Conservation (phyloP, 2,113 vertebrate species). For the Trematomus loennbergii region DNA sequence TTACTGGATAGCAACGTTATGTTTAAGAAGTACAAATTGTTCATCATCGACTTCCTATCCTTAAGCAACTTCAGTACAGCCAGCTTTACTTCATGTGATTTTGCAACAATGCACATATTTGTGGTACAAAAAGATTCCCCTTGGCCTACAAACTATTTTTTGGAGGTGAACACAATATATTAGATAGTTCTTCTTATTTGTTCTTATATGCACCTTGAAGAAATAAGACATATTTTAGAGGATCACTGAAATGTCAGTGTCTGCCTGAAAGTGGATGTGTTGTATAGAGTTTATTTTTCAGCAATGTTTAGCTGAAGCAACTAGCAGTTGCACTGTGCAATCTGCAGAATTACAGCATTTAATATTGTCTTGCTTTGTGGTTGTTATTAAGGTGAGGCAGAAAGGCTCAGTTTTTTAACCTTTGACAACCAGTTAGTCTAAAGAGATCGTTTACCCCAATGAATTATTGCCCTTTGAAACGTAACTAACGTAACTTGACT, state of each 20-base stretch:
- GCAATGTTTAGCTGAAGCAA: conserved; percentile 58
- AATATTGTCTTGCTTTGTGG: conserved; percentile 43
- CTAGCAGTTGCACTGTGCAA: conserved; percentile 74
- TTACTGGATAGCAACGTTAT: conserved; percentile 26
- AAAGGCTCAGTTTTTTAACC: conserved; percentile 19
- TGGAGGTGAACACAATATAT: conserved; percentile 47
- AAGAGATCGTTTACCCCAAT: conserved; percentile 53
- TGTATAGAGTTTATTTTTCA: conserved; percentile 65
- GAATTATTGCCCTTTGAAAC: conserved; percentile 46
- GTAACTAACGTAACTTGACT: conserved; percentile 23
- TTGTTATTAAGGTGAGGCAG: conserved; percentile 25
- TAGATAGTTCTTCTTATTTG: conserved; percentile 37
- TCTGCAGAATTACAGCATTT: conserved; percentile 59
- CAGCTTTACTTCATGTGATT: conserved; percentile 22
- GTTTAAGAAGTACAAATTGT: conserved; percentile 16
- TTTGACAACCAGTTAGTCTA: conserved; percentile 23
- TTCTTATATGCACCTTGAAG: conserved; percentile 75
- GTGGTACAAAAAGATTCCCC: conserved; percentile 68
- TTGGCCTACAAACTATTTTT: conserved; percentile 48
- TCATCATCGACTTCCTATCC: conserved; percentile 23
- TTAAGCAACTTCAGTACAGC: conserved; percentile 31
- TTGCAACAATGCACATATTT: conserved; percentile 51
- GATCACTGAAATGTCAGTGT: conserved; percentile 60
- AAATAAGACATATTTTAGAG: conserved; percentile 57
- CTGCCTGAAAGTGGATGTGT: conserved; percentile 43